A percentile compares a stretch with the other conserved stretches of the same genome.
phyloP scores from a whole-genome alignment of 1,140 invertebrate species.

The Drosophila malerkotliana region DNA sequence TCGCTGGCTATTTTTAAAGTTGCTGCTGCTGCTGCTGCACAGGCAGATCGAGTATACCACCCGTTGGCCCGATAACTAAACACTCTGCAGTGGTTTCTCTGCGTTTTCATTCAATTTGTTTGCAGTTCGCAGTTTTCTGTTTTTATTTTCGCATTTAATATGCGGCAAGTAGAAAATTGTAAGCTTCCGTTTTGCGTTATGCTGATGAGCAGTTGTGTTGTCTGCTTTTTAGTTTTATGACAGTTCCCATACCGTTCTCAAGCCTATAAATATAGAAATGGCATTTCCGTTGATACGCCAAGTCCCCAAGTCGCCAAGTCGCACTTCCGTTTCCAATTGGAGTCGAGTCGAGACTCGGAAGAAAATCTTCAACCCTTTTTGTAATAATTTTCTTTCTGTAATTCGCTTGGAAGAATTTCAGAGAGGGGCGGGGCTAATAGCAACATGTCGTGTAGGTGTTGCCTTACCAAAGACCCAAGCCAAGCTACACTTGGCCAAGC shows the following conservation, averaged over 20 bases:
- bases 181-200: slow-evolving; percentile 74
- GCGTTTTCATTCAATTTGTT: slow-evolving; percentile 25
- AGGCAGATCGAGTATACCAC: slow-evolving; percentile 49
- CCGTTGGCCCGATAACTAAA: slow-evolving; percentile 48
- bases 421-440: slow-evolving; percentile 31
- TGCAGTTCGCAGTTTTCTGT: slow-evolving; percentile 16
- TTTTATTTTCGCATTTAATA: slow-evolving; percentile 54
- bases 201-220: slow-evolving; percentile 36
- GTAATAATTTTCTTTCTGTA: slow-evolving; percentile 10
- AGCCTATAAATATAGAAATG: slow-evolving; percentile 63
- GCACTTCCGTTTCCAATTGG: slow-evolving; percentile 76
- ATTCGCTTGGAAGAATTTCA: slow-evolving; percentile 66
- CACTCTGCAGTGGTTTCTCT: slow-evolving; percentile 9
- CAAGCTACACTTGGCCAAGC: slow-evolving; percentile 74
- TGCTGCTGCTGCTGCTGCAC: background rate
- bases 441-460: slow-evolving; percentile 53
- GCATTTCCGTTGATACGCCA: slow-evolving; percentile 68
- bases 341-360: background rate
- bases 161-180: slow-evolving; percentile 78
- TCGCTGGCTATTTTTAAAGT: slow-evolving; percentile 51
- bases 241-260: slow-evolving; percentile 58
- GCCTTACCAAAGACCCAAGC: slow-evolving; percentile 68
- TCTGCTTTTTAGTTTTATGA: slow-evolving; percentile 43
- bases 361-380: slow-evolving; percentile 5
- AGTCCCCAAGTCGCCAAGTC: slow-evolving; percentile 11